Conservation (phyloP, 2,113 vertebrate genomes). For the Montifringilla adamsi region DNA sequence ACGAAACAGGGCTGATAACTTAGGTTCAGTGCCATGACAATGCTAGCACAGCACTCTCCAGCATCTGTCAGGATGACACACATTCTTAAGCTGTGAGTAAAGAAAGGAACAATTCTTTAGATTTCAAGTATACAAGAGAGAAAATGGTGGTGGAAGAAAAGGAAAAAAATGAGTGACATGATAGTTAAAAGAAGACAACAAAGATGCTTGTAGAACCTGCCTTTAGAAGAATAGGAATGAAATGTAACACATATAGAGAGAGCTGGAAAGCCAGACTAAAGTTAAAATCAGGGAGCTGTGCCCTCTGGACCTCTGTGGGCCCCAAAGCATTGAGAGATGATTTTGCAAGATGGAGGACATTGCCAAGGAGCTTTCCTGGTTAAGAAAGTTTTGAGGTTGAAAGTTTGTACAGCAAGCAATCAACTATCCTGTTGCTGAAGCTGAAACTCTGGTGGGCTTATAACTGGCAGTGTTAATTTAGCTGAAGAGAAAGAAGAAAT, state of each 20-base stretch:
- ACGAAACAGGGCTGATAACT: background rate
- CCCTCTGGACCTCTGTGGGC: background rate
- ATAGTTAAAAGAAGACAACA: background rate
- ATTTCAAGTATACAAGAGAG: background rate
- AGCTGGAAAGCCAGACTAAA: background rate
- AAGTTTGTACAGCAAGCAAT: background rate
- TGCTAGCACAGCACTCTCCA: background rate
- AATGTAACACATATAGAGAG: background rate
- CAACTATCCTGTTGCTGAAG: background rate
- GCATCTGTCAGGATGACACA: background rate
- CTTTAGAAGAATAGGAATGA: background rate
- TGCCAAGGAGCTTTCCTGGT: background rate
- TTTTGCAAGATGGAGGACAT: background rate
- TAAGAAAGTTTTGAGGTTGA: background rate
- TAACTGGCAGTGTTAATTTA: background rate
- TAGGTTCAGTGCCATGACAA: background rate
- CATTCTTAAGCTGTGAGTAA: background rate
- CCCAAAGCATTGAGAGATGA: background rate
- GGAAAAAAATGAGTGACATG: background rate
- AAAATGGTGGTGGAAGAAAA: background rate
- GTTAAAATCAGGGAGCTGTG: background rate
- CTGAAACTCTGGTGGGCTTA: background rate
- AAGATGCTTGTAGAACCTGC: background rate
- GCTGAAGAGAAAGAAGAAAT: background rate
- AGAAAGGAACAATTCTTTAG: background rate